Evolutionary conservation across 2,797 vertebrate genomes (phyloP).

Genomic region (Thaleichthys pacificus): DNA sequence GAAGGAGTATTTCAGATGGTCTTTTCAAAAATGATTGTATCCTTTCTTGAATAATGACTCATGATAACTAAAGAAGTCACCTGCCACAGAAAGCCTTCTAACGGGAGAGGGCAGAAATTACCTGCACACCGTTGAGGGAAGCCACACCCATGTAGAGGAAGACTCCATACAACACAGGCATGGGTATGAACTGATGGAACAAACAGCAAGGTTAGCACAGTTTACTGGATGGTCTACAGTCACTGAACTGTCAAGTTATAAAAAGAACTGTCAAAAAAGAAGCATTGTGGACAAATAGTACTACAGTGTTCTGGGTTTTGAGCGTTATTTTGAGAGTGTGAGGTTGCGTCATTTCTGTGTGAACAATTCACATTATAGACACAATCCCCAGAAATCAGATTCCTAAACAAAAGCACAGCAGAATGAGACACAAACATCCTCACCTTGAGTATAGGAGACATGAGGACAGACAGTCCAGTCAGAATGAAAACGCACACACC

Average conservation of each 20-base stretch:
- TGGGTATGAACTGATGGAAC: slow-evolving; percentile 88
- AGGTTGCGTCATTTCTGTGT: neutral
- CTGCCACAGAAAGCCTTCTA: neutral
- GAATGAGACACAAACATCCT: neutral
- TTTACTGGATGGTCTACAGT: too few relatives aligned
- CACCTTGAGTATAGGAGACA: slow-evolving; percentile 99
- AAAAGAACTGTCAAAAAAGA: neutral
- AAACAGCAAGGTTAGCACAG: neutral
- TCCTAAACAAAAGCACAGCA: neutral
- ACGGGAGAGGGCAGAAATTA: slow-evolving; percentile 54
- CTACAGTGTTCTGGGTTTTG: neutral
- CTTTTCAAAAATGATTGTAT: too few relatives aligned
- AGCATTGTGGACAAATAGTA: neutral
- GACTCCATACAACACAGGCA: slow-evolving; percentile 97
- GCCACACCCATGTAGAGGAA: slow-evolving; percentile 99
- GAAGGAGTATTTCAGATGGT: too few relatives aligned
- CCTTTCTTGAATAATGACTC: neutral
- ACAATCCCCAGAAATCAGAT: neutral
- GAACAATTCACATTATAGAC: neutral
- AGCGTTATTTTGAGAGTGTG: too few relatives aligned
- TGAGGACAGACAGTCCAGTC: slow-evolving; percentile 94
- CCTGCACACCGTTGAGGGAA: slow-evolving; percentile 96
- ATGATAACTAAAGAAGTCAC: neutral
- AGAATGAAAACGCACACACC: slow-evolving; percentile 90
- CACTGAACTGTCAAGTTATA: neutral